Conservation (phyloP, 2,888 invertebrate genomes). For the Bellardia pandia region DNA sequence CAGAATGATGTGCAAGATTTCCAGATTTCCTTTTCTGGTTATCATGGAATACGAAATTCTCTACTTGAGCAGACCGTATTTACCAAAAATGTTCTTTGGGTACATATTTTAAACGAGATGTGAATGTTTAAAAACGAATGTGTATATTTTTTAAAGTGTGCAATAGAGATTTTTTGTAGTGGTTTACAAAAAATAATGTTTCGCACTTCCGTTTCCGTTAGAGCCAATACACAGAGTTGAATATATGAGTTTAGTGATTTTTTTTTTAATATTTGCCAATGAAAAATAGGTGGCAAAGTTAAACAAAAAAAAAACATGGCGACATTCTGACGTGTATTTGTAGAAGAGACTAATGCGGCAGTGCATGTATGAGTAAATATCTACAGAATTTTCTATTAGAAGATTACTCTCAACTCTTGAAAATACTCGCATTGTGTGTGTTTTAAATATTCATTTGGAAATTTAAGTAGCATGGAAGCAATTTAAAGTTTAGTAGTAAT, state of each 20-base stretch:
- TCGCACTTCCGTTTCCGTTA: slow-evolving; percentile 75
- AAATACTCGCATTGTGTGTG: not conserved
- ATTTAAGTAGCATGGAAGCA: not conserved
- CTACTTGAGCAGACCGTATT: too few species aligned
- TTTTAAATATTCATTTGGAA: slow-evolving; percentile 13
- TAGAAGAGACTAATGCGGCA: slow-evolving; percentile 50
- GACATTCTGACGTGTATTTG: slow-evolving; percentile 63
- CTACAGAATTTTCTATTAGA: slow-evolving; percentile 41
- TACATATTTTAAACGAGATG: too few species aligned
- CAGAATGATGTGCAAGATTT: too few species aligned
- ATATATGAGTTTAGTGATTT: slow-evolving; percentile 66
- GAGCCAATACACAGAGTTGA: slow-evolving; percentile 69
- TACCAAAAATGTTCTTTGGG: too few species aligned
- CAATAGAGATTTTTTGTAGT: slow-evolving; percentile 67
- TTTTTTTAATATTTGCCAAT: slow-evolving; percentile 46
- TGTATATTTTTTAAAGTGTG: slow-evolving; percentile 40
- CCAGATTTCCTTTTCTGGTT: too few species aligned
- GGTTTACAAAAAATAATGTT: slow-evolving; percentile 73
- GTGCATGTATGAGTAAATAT: slow-evolving; percentile 19
- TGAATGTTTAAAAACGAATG: not conserved
- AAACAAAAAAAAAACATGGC: slow-evolving; percentile 55
- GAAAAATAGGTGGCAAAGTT: slow-evolving; percentile 65
- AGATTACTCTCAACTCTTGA: slow-evolving; percentile 15
- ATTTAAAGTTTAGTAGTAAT: not conserved
- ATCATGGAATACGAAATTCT: too few species aligned